Evolutionary conservation across 2,113 vertebrate genomes (phyloP).

Genomic region (Rhabdornis inornatus): DNA sequence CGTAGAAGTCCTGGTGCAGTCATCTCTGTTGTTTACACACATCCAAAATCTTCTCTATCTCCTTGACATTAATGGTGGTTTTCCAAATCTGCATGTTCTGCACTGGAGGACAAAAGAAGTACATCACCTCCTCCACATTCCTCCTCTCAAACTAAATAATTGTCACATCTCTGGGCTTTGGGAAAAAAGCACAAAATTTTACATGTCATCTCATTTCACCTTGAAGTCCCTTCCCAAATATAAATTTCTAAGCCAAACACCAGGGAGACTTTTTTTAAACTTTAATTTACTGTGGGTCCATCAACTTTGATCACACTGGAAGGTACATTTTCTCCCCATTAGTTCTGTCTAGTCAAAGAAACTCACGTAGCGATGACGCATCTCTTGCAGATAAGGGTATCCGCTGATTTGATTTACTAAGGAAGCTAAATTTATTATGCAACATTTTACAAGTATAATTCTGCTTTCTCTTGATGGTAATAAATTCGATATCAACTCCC

Average conservation of each 20-base stretch:
- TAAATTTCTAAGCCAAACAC: not conserved
- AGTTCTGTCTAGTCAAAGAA: conserved; percentile 13
- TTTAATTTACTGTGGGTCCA: not conserved
- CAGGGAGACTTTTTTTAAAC: not conserved
- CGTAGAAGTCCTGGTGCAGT: not conserved
- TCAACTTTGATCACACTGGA: not conserved
- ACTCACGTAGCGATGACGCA: conserved; percentile 54
- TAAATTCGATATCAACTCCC: conserved; percentile 70
- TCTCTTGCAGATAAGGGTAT: conserved; percentile 50
- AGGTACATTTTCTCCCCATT: conserved; percentile 39
- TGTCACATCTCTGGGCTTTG: not conserved
- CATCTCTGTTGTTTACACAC: not conserved
- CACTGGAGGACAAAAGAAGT: conserved; percentile 5
- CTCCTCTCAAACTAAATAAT: not conserved
- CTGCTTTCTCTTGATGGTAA: conserved; percentile 68
- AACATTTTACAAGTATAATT: conserved; percentile 72
- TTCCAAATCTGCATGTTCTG: not conserved
- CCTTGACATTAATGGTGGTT: not conserved
- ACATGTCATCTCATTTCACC: not conserved
- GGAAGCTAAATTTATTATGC: conserved; percentile 70
- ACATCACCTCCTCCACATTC: not conserved
- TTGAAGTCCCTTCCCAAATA: not conserved
- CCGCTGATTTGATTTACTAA: conserved; percentile 64
- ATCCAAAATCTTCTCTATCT: not conserved
- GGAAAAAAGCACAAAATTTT: not conserved